Percentiles rank a stretch among this genome's conserved stretches.
These are phyloP conservation scores for Synergus laeviventris DNA, from an alignment of 2,888 invertebrate species.

Conservation along the genomic window DNA sequence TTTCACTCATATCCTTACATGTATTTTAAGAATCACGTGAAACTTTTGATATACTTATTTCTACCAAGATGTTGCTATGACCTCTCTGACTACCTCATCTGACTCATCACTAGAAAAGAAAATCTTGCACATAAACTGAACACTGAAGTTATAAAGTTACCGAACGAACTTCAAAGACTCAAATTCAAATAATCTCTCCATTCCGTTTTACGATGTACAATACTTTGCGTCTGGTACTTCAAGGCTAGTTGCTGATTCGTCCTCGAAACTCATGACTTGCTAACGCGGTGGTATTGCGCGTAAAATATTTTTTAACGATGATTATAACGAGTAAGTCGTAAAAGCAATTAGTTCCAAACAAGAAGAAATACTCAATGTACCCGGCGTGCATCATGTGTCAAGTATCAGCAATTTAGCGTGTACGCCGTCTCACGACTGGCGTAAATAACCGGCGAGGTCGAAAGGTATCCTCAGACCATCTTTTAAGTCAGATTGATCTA, in stretches of 20 bases:
- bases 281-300: conserved; percentile 12
- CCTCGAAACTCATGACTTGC: conserved; percentile 28
- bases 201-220: not conserved
- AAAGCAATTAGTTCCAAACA: conserved; percentile 39
- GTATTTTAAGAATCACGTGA: not conserved
- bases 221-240: not conserved
- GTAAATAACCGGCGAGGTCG: conserved; percentile 39
- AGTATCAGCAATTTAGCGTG: conserved; percentile 9
- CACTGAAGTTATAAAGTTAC: no score
- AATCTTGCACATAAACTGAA: no score
- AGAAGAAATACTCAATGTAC: not conserved
- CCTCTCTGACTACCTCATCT: no score
- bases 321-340: conserved; percentile 38
- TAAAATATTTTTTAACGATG: conserved; percentile 36
- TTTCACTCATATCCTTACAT: not conserved
- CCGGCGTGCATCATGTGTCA: conserved; percentile 3
- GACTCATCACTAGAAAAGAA: no score
- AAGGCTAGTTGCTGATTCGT: conserved; percentile 1
- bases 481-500: conserved; percentile 39
- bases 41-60: not conserved
- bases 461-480: conserved; percentile 31
- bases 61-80: no score
- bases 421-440: conserved; percentile 4
- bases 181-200: not conserved
- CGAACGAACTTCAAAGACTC: not conserved